A percentile compares a stretch with the other conserved stretches of the same genome.
phyloP scores from a whole-genome alignment of 2,888 invertebrate species.

The Falcaria lacertinaria region DNA sequence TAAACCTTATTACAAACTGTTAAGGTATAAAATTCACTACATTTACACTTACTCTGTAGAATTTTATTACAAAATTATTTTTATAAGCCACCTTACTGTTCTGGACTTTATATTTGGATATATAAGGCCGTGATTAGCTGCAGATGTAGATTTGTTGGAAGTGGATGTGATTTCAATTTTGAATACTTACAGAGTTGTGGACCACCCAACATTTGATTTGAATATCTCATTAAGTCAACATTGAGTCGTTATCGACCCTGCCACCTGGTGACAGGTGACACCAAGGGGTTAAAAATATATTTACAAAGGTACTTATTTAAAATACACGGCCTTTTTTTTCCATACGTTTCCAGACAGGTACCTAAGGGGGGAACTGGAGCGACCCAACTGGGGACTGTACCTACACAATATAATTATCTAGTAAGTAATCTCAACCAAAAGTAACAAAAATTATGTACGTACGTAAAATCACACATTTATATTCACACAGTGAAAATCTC shows the following conservation, averaged over 20 bases:
- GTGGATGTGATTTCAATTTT: slow-evolving; percentile 19
- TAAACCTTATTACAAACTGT: background rate
- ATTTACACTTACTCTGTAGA: no score
- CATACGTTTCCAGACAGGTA: no score
- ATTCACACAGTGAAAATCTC: no score
- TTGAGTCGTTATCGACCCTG: slow-evolving; percentile 37
- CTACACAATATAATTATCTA: no score
- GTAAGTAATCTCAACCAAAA: no score
- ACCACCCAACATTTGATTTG: slow-evolving; percentile 45
- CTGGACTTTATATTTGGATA: background rate
- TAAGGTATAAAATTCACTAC: background rate
- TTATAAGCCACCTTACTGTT: background rate
- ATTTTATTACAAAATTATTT: background rate
- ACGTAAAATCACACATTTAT: no score
- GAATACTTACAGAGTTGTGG: slow-evolving; percentile 24
- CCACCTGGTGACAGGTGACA: slow-evolving; percentile 39
- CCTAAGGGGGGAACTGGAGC: no score
- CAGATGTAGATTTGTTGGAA: background rate
- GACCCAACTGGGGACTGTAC: no score
- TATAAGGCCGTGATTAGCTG: background rate
- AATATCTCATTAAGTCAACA: slow-evolving; percentile 41
- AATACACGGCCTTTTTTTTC: no score
- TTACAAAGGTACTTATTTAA: no score
- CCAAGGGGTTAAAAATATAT: background rate
- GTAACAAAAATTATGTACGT: no score